Conservation (phyloP, 2,888 invertebrate species). For the Campoplex capitator region DNA sequence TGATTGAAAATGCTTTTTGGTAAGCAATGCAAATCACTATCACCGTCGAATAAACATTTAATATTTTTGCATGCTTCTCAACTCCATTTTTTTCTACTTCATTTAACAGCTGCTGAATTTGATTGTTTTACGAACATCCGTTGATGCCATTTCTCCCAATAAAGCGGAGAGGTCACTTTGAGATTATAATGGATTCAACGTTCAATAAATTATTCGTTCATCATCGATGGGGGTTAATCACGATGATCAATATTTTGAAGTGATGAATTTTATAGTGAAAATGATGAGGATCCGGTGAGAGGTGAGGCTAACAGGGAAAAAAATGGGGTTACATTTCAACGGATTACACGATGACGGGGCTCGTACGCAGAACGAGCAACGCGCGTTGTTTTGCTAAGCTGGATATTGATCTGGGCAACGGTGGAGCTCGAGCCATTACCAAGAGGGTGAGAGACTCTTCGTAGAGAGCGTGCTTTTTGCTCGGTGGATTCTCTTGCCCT, state of each 20-base stretch:
- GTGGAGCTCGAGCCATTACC: constrained; percentile 63
- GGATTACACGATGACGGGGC: constrained; percentile 10
- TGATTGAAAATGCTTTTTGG: no score
- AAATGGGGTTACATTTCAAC: constrained; percentile 6
- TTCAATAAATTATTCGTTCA: neutral
- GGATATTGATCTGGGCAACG: constrained; percentile 80
- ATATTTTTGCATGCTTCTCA: no score
- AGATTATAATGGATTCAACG: neutral
- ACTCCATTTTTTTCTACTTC: no score
- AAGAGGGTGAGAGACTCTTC: constrained; percentile 47
- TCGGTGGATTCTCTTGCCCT: constrained; percentile 68
- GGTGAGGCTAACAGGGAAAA: neutral
- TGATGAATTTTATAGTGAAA: constrained; percentile 13
- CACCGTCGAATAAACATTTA: no score
- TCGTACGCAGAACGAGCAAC: constrained; percentile 38
- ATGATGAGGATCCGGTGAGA: constrained; percentile 19
- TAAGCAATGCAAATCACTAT: no score
- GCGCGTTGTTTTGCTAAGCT: constrained; percentile 64
- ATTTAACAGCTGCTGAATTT: no score
- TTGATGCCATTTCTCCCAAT: neutral
- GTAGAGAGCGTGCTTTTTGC: constrained; percentile 46
- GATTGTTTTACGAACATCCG: neutral
- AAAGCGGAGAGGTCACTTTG: neutral
- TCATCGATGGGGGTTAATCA: neutral
- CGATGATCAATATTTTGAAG: neutral